Base-by-base conservation (phyloP, 2,113 vertebrate genomes). In the Microtus richardsoni region DNA sequence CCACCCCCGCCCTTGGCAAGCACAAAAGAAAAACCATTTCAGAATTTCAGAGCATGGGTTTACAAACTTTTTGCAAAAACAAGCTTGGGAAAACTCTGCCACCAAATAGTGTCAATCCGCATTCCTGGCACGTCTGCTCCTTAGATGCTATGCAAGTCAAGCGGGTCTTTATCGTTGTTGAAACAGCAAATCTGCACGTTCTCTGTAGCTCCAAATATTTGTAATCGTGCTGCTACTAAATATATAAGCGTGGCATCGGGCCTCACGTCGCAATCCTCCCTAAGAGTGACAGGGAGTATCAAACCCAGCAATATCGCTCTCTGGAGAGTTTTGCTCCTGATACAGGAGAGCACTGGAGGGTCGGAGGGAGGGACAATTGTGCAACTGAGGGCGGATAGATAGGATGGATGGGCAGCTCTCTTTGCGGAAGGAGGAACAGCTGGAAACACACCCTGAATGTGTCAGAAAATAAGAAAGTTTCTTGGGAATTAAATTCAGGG, bases 111-210 rank as follows among this genome's bases (percentile, higher is more conserved):
- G 96, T 96, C 97, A 78, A 96, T 97, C 94, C 86, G 79, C 91
- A 97, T 97, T 98, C 96, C 95, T 84, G 89, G 86, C 94, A 95
- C 0, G 2, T 58, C 91, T 91, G 87, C 96, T 96, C 97, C 95
- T 97, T 97, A 97, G 96, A 97, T 60, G 88, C 87, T 89, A 95
- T 93, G 97, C 21, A 82, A 97, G 96, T 90, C 74, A 79, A 84
- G 95, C 78, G 93, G 41, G 84, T 98, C 97, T 97, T 98, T 33
- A 94, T 87, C 1, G 0, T 62, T 88, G 52, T 91, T 92, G 80
- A 91, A 96, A 98, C 95, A 98, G 30, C 96, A 97, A 94, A 97
- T 96, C 91, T 95, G 95, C 90, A 96, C 95, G 88, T 96, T 97
- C 94, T 79, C 49, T 86, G 95, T 74, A 91, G 93, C 96, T 94